Evolutionary conservation across 2,113 vertebrate species (phyloP).

Genomic region (Micronycteris hirsuta): DNA sequence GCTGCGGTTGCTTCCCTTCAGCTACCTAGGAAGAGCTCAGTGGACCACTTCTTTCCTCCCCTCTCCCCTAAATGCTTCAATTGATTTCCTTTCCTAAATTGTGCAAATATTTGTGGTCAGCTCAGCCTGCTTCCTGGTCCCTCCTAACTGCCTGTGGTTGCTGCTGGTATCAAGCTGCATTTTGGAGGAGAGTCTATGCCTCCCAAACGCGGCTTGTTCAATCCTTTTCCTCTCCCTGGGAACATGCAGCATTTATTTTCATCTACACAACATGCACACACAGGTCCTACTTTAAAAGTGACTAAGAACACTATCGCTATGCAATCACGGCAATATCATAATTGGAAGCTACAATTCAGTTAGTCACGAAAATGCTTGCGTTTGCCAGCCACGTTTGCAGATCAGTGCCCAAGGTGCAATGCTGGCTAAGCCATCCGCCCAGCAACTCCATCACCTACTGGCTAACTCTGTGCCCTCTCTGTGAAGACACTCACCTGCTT

Average conservation of each 20-base stretch:
- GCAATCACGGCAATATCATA: neutral
- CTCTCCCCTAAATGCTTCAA: neutral
- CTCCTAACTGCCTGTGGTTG: neutral
- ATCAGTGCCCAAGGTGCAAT: neutral
- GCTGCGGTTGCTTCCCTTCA: neutral
- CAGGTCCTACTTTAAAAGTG: neutral
- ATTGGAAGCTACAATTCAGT: neutral
- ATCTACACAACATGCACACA: neutral
- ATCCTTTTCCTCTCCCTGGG: neutral
- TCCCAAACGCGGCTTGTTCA: neutral
- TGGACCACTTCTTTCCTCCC: neutral
- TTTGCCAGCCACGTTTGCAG: neutral
- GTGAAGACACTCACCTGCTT: neutral
- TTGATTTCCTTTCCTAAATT: neutral
- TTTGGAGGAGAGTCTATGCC: accelerated
- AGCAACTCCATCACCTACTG: neutral
- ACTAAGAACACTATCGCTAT: neutral
- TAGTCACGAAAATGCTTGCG: neutral
- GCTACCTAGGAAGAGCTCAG: neutral
- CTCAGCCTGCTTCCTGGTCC: neutral
- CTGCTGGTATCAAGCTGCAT: neutral
- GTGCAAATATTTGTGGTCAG: neutral
- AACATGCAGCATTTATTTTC: neutral
- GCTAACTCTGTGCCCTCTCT: neutral
- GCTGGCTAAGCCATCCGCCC: neutral